phyloP scores from a whole-genome alignment of 2,113 vertebrate species.

The Myanophis thanlyinensis region DNA sequence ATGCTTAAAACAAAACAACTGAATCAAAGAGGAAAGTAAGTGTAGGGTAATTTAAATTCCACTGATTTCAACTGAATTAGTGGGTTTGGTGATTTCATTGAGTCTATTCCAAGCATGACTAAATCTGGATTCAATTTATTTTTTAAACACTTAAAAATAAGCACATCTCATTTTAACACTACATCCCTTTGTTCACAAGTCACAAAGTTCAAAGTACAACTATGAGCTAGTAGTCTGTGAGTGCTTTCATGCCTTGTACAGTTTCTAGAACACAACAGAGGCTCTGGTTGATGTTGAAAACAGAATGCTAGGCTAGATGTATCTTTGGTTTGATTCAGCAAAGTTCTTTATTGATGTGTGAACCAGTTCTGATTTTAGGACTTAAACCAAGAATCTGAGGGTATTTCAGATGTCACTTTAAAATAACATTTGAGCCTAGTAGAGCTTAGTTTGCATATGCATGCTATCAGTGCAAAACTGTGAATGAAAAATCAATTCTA shows the following conservation, averaged over 20 bases:
- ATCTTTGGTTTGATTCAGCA: slow-evolving; percentile 9
- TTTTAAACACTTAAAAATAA: background rate
- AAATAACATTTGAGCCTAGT: background rate
- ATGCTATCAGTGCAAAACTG: background rate
- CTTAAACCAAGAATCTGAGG: background rate
- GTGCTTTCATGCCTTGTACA: background rate
- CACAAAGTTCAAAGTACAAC: background rate
- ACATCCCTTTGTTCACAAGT: background rate
- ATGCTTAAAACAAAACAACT: background rate
- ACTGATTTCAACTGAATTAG: background rate
- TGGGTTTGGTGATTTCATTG: background rate
- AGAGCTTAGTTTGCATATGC: background rate
- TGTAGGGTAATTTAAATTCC: background rate
- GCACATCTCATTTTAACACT: background rate
- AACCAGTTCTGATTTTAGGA: background rate
- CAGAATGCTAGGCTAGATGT: background rate
- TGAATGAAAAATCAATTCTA: background rate
- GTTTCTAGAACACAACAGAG: background rate
- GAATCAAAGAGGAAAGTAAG: background rate
- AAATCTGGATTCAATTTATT: background rate
- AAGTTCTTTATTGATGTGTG: background rate
- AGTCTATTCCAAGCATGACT: background rate
- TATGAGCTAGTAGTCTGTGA: background rate
- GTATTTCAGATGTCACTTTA: background rate
- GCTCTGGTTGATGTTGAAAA: background rate